Base-by-base conservation (phyloP, 1,140 invertebrate species). In the Tachypleus tridentatus region DNA sequence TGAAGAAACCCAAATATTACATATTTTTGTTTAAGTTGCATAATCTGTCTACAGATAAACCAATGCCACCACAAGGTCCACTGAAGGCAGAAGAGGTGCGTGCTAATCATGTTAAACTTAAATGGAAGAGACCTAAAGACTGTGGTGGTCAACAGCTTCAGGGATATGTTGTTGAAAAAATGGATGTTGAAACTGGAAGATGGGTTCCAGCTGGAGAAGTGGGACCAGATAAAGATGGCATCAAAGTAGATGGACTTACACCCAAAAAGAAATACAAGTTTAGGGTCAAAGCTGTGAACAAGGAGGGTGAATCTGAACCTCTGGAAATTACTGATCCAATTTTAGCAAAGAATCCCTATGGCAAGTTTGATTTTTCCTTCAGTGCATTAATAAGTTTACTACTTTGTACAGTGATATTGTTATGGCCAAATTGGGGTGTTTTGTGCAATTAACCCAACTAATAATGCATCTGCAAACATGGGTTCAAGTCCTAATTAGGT, bases 211-310 rank as follows among this genome's bases (percentile, higher is more conserved):
- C 89, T 58, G 91, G 91, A 63, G 91, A 94, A 80, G 72, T 77
- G 63, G 87, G 88, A n/a, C 85, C 90, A 2, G 80, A 88, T 58
- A 85, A 89, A 50, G 84, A 85, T 51, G 83, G 85, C 11, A 95
- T 92, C 75, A 89, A 85, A 3, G 89, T 98, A 69, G 88, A 92
- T 74, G 92, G 93, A 50, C 82, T 99, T 0, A 93, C 92, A 9
- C 93, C 93, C 0, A 96, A 96, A 71, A 97, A 98, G 78, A 94
- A 93, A 72, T 99, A 99, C 78, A 97, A 98, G 78, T 97, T 99
- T 81, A 83, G 97, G 58, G 96, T 99, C 0, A 95, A 93, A 72
- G 97, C 97, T 51, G 89, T 96, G 50, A 99, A 99, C 77, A 97
- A 97, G 75, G 97, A 98, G 80, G 97, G 97, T 3, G 89, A 95